Evolutionary conservation across 2,888 invertebrate genomes (phyloP), one percentile per base, ranked within the genome.

Genomic region (Yponomeuta evonymella): DNA sequence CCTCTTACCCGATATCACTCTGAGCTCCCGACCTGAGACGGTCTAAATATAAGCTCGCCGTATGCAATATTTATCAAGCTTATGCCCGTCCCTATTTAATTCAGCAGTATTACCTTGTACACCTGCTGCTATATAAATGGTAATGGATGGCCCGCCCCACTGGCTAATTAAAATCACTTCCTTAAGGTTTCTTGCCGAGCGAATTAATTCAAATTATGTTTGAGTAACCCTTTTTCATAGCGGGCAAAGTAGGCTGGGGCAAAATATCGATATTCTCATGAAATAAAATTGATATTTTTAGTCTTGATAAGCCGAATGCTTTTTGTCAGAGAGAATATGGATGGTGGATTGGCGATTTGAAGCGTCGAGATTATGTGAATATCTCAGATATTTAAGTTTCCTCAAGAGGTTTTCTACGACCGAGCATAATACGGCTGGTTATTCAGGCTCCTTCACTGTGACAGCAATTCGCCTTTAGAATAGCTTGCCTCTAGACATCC

Each of bases 181-280:
- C 51, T 58, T 15, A 58, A 58, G 51, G 51, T 58, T 58, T 58
- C 51, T 58, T 58, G 51, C 51, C 15, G 51, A 15, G 51, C 51
- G 51, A 58, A 58, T 58, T 58, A 58, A 58, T 58, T 58, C 51
- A 58, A 58, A 15, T 58, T 58, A 58, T 58, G 51, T 58, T 58
- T 10, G 15, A 5, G 51, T 4, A 58, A 58, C 51, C 51, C 51
- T 58, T 58, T 15, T 58, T 58, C 51, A 15, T 58, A 15, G 15
- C 51, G 15, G 12, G 51, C 12, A 5, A 58, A 3, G 51, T 43
- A 43, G 43, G 43, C 43, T 8, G 5, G 43, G 43, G 8, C 6
- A 8, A 43, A 43, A 8, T 6, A 23, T 23, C 23, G 23, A 23
- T 23, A 23, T 23, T 23, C 23, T 23, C 23, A 23, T 23, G 23